A percentile compares a stretch with the other conserved stretches of the same genome.
These are phyloP conservation scores for Apoda limacodes DNA, from an alignment of 2,888 invertebrate species.

Conservation along the genomic window DNA sequence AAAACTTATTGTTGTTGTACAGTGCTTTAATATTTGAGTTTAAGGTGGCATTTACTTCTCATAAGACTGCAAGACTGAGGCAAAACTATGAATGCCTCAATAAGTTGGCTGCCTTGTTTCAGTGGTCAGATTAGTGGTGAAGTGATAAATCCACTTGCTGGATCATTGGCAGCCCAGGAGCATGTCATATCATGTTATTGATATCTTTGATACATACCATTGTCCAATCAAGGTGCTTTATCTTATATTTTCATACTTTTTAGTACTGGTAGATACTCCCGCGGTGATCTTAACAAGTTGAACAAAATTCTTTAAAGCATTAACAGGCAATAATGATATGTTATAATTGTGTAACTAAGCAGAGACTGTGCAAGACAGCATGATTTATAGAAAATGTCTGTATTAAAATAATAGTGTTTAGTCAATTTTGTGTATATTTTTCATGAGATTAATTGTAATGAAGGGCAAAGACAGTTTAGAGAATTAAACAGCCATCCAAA, in stretches of 20 bases:
- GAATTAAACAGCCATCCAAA: slow-evolving; percentile 63
- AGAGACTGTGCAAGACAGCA: no score
- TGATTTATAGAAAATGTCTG: no score
- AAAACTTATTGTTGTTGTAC: slow-evolving; percentile 95
- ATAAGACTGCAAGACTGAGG: slow-evolving; percentile 66
- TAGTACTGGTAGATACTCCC: slow-evolving; percentile 70
- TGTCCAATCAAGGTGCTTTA: slow-evolving; percentile 71
- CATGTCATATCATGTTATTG: slow-evolving; percentile 69
- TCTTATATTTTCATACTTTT: slow-evolving; percentile 72
- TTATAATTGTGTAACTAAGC: slow-evolving; percentile 31
- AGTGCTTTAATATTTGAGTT: slow-evolving; percentile 82
- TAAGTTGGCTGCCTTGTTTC: slow-evolving; percentile 31
- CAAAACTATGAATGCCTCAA: slow-evolving; percentile 44
- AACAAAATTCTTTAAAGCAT: slow-evolving; percentile 41
- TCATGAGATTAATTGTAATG: slow-evolving; percentile 61
- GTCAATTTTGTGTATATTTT: slow-evolving; percentile 67
- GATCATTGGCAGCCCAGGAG: slow-evolving; percentile 45
- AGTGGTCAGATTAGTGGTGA: slow-evolving; percentile 31
- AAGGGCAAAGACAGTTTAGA: slow-evolving; percentile 56
- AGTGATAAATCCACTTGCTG: slow-evolving; percentile 42
- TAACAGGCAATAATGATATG: slow-evolving; percentile 30
- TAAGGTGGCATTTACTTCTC: slow-evolving; percentile 74
- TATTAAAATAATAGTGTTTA: slow-evolving; percentile 41
- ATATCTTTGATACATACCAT: slow-evolving; percentile 71
- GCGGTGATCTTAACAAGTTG: slow-evolving; percentile 57